phyloP scores from a whole-genome alignment of 2,113 vertebrate genomes.

The Pterocles burchelli region DNA sequence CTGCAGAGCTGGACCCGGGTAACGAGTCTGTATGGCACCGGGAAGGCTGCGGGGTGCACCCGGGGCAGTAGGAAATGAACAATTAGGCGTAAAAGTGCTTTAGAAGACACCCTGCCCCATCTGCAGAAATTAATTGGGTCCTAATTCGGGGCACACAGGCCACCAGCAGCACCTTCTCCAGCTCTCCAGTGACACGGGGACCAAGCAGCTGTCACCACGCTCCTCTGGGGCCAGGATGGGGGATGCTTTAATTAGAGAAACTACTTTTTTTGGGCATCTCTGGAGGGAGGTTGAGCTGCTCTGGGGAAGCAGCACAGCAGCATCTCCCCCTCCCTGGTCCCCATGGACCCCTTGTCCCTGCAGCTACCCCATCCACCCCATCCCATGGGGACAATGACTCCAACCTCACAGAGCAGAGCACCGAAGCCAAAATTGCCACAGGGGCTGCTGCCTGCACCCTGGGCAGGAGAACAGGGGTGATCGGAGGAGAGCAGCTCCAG shows the following conservation, averaged over 20 bases:
- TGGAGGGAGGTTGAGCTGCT: not conserved
- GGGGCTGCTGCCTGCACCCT: not conserved
- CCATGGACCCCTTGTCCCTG: not conserved
- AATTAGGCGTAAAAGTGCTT: not conserved
- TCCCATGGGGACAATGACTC: fast-evolving
- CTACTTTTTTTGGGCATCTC: fast-evolving
- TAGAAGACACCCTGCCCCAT: not conserved
- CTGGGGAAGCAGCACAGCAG: not conserved
- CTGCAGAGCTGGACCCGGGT: not conserved
- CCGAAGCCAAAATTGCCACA: not conserved
- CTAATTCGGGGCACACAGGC: not conserved
- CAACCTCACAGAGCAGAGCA: not conserved
- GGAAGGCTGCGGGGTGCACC: not conserved
- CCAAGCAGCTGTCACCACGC: fast-evolving
- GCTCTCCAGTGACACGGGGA: fast-evolving
- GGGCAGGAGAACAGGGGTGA: not conserved
- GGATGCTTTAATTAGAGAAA: not conserved
- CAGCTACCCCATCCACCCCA: not conserved
- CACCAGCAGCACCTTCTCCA: not conserved
- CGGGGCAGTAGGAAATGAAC: fast-evolving
- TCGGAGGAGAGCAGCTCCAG: not conserved
- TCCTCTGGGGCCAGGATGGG: not conserved
- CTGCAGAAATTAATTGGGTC: not conserved
- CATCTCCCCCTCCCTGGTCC: fast-evolving
- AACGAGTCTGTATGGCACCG: fast-evolving